These are phyloP conservation scores for Ochotona princeps DNA, from an alignment of 2,113 vertebrate species.

Conservation along the genomic window DNA sequence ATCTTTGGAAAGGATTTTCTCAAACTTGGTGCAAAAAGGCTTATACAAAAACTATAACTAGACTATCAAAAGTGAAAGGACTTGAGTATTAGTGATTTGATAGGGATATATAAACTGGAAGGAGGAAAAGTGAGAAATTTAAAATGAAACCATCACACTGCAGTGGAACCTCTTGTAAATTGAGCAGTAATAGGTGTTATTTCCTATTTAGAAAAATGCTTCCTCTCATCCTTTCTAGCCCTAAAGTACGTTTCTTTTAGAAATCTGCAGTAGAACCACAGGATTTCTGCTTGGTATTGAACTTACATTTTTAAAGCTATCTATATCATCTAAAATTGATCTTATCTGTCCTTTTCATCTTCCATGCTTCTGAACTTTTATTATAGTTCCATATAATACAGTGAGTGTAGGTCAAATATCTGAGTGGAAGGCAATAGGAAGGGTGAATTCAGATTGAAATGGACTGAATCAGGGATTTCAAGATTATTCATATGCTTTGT, in stretches of 20 bases:
- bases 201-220: constrained; percentile 52
- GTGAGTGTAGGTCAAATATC: neutral
- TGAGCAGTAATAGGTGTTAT: neutral
- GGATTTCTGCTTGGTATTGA: neutral
- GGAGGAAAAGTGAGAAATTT: constrained; percentile 5
- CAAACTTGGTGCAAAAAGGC: neutral
- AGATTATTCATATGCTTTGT: neutral
- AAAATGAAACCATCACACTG: neutral
- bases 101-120: neutral
- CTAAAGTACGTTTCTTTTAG: neutral
- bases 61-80: neutral
- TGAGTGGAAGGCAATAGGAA: neutral
- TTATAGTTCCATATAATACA: neutral
- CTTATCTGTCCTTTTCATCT: neutral
- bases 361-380: neutral
- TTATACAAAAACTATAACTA: constrained; percentile 15
- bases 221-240: constrained; percentile 26
- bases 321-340: neutral
- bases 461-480: neutral
- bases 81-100: neutral
- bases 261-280: neutral
- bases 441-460: neutral
- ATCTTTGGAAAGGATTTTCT: too few relatives aligned
- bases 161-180: neutral
- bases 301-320: neutral